phyloP scores from a whole-genome alignment of 2,888 invertebrate species.

The Tribolium freemani region DNA sequence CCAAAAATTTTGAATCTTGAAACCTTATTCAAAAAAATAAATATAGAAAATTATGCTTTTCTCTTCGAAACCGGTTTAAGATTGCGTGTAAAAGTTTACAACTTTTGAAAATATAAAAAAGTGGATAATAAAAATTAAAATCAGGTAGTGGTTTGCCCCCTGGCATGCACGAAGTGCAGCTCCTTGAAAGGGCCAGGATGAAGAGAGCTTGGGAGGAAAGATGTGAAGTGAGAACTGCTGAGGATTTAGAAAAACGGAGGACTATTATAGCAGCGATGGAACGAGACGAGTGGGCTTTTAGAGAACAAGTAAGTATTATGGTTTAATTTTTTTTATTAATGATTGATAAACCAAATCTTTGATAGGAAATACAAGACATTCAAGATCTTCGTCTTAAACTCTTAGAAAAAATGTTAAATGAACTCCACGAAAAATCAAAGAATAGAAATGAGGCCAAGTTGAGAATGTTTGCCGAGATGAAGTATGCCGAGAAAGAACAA shows the following conservation, averaged over 20 bases:
- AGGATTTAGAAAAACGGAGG: conserved; percentile 74
- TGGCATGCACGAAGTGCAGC: conserved; percentile 74
- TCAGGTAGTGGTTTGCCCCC: conserved; percentile 73
- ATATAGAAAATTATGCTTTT: too few relatives aligned
- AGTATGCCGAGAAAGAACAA: conserved; percentile 72
- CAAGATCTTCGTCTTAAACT: conserved; percentile 79
- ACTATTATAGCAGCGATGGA: conserved; percentile 85
- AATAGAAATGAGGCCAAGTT: conserved; percentile 69
- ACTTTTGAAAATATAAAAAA: too few relatives aligned
- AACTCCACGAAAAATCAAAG: conserved; percentile 69
- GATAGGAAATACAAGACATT: conserved; percentile 79
- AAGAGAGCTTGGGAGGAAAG: conserved; percentile 77
- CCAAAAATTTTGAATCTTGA: too few relatives aligned
- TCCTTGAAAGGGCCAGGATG: conserved; percentile 79
- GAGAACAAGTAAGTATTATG: conserved; percentile 76
- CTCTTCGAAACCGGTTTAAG: too few relatives aligned
- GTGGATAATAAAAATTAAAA: too few relatives aligned
- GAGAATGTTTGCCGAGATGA: conserved; percentile 69
- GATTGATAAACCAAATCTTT: neutral
- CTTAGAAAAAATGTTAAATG: conserved; percentile 75
- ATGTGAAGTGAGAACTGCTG: conserved; percentile 68
- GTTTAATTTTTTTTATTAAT: neutral
- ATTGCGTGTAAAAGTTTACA: too few relatives aligned
- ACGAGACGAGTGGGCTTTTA: conserved; percentile 85
- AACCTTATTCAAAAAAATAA: too few relatives aligned